phyloP scores from a whole-genome alignment of 2,113 vertebrate genomes.

The Osmerus eperlanus region DNA sequence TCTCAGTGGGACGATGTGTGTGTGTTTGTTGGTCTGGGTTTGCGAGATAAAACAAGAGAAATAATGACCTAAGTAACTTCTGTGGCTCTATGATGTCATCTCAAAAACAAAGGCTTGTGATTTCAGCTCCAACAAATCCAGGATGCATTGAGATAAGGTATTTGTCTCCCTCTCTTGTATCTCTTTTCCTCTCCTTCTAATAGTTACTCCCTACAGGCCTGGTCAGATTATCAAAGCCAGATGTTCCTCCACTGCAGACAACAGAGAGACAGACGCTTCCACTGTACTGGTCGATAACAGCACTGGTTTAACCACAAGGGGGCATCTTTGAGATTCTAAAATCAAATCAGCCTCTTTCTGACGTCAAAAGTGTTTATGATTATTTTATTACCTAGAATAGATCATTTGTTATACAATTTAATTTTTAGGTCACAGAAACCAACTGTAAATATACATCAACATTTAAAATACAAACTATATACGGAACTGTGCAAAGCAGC shows the following conservation, averaged over 20 bases:
- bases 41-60: not conserved
- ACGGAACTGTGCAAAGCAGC: slow-evolving; percentile 21
- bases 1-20: too few relatives aligned
- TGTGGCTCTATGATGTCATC: not conserved
- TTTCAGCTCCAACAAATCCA: slow-evolving; percentile 26
- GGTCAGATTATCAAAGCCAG: slow-evolving; percentile 20
- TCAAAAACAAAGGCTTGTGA: slow-evolving; percentile 11
- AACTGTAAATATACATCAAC: slow-evolving; percentile 34
- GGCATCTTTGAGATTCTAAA: slow-evolving; percentile 22
- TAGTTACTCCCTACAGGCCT: slow-evolving; percentile 13
- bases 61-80: slow-evolving; percentile 9
- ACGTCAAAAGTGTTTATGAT: not conserved
- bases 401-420: slow-evolving; percentile 28
- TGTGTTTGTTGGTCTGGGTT: not conserved
- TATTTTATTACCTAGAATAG: slow-evolving; percentile 14
- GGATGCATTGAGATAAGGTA: slow-evolving; percentile 19
- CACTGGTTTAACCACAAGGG: slow-evolving; percentile 39
- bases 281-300: too few relatives aligned
- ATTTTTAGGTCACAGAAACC: slow-evolving; percentile 33
- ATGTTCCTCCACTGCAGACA: slow-evolving; percentile 5
- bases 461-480: not conserved
- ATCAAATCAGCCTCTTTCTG: not conserved
- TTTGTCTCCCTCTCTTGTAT: not conserved
- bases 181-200: not conserved
- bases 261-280: slow-evolving; percentile 8